Evolutionary conservation across 1,140 invertebrate species (phyloP), one percentile per base, ranked within the genome.

Genomic region (Lepidurus couesii): DNA sequence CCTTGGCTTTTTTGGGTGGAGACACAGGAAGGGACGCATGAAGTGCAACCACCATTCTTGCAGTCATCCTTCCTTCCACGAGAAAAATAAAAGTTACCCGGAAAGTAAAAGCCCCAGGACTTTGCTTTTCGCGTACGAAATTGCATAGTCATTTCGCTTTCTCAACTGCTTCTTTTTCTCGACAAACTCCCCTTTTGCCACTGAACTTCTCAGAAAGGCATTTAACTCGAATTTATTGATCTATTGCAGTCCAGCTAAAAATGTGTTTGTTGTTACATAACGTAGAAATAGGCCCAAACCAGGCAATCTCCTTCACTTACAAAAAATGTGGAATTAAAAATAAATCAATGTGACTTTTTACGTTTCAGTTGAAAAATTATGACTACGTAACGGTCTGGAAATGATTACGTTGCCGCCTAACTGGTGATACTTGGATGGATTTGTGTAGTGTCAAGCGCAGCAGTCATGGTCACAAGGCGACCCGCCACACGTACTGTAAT

Each of bases 71-170:
- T 65, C 13, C 53, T 65, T 65, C 53, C 53, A 65, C 21, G 8
- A 65, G 53, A 65, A 65, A 47, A 65, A 65, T 65, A 65, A 65
- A 65, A 65, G 53, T 65, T 65, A 65, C 53, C 53, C 16, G n/a
- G 21, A 65, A n/a, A 65, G 16, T 16, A 65, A 65, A 65, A 65
- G 53, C 53, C 53, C 53, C 45, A 13, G 13, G 0, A 65, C 16
- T 65, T 34, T 34, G 34, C 34, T 34, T 34, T 34, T 34, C 34
- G 34, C 34, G 3, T 21, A 21, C 53, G 1, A 65, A 65, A 65
- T 65, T 21, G 53, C 53, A 65, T 13, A n/a, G 13, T 65, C 53
- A 65, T 65, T 65, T 65, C n/a, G 53, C 53, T 65, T 65, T 65
- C 53, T 65, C 21, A 7, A 21, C 53, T 34, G 53, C 7, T 65